These are phyloP conservation scores for Silurus aristotelis DNA, from an alignment of 2,797 vertebrate genomes.

Conservation along the genomic window DNA sequence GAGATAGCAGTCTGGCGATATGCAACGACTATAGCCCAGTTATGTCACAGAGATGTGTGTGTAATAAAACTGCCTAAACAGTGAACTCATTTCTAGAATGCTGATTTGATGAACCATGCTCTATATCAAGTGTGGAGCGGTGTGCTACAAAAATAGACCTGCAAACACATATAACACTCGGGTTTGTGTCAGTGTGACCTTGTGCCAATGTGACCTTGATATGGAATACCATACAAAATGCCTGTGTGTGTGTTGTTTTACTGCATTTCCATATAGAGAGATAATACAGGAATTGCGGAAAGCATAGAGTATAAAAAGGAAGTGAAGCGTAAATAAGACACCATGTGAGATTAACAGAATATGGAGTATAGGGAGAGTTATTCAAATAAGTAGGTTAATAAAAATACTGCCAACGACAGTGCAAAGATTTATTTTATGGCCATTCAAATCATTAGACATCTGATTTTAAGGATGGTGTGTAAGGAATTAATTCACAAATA, in stretches of 20 bases:
- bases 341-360: background rate
- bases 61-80: conserved; percentile 2
- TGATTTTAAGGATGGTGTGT: background rate
- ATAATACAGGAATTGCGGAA: background rate
- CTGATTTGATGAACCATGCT: background rate
- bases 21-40: background rate
- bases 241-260: conserved; percentile 54
- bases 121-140: background rate
- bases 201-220: conserved; percentile 75
- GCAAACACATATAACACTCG: background rate
- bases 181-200: conserved; percentile 6
- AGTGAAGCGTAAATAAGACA: background rate
- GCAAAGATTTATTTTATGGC: background rate
- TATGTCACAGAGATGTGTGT: background rate
- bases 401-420: background rate
- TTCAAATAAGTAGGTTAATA: background rate
- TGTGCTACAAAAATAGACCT: background rate
- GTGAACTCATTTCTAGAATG: background rate
- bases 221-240: conserved; percentile 32
- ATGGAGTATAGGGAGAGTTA: background rate
- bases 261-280: background rate
- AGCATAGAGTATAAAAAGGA: too few relatives aligned
- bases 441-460: too few relatives aligned
- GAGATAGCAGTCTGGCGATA: background rate
- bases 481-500: background rate